Evolutionary conservation across 2,888 invertebrate species (phyloP), one percentile per base, ranked within the genome.

Genomic region (Incurvaria masculella): DNA sequence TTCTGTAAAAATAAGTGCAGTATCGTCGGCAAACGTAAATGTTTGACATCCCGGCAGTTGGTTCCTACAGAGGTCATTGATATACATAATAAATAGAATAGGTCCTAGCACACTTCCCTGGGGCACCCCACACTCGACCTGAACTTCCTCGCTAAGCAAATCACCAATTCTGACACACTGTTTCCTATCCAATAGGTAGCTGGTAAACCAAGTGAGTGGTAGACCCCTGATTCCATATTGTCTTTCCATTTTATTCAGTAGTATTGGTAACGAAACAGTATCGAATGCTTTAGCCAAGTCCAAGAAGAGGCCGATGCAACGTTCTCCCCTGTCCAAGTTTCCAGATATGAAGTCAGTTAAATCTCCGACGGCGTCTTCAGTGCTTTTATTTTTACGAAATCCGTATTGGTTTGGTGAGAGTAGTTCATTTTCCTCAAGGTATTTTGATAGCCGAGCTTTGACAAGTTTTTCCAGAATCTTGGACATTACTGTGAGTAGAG

Each of bases 381-480:
- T 44, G 17, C 17, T 33, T 18, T 27, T 44, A 6, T 44, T 44
- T 20, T 33, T 27, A 18, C 23, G 27, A 33, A 44, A 44, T 10
- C 44, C 44, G n/a, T 33, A 44, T 33, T 33, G 33, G 18, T 44
- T 44, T 33, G 3, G 11, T 33, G 33, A 8, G 8, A 33, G 8
- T 33, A 33, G 14, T 8, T 33, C 14, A n/a, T 44, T 27, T 2
- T 18, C 18, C 33, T 44, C 33, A n/a, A 44, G 33, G 33, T 23
- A 44, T 14, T 44, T 27, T 14, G 14, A 17, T 19, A 44, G 33
- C 17, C 44, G 44, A 44, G 21, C 16, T 23, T 44, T 44, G 5
- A 44, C 26, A 16, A 44, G 33, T 19, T 44, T 44, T 33, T 44
- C 44, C 18, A 44, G 23, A 23, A 44, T 44, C 33, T 44, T 44